Base-by-base conservation (phyloP, 2,888 invertebrate species). In the Abrostola triplasia region DNA sequence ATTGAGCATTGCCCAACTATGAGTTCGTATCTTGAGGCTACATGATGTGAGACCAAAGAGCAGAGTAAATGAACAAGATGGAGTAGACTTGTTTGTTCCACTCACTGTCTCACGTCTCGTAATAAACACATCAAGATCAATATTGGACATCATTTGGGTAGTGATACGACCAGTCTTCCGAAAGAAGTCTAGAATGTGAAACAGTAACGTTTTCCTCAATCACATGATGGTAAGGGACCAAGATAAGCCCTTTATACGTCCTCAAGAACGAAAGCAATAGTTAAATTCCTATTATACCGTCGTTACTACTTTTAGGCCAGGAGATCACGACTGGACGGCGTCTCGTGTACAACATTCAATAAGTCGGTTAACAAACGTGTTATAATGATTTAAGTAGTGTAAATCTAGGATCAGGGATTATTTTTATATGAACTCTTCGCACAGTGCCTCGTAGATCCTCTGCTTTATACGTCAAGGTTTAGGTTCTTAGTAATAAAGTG, bases 221-320 rank as follows among this genome's bases (percentile, higher is more conserved):
- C 77, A 73, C 79, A 79, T 74, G 79, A 84, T 86, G 82, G 88
- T 85, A 81, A 85, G 85, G 87, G 86, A 84, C 84, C 86, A 85
- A 86, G 73, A 71, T 58, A 65, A 59, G 51, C 59, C 67, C 63
- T 51, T 60, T 64, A 51, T 58, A 59, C 58, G 75, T 73, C 67
- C 62, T 79, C 38, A 56, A 49, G 50, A 80, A 76, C 79, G 70
- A 82, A 76, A 73, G 73, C 77, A 76, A 79, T 79, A 69, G 67
- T 71, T 59, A 44, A 75, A 70, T 68, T 80, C 67, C 70, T 76
- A 66, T 63, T 56, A 59, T 50, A 61, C 59, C 54, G 73, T 67
- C 62, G 68, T 65, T 70, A 64, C 60, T 63, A 63, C 56, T 63
- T 69, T 71, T 49, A 66, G 64, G 70, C 63, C 64, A 47, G 63